Conservation (phyloP, 2,888 invertebrate genomes). For the Blastobasis lacticolella region DNA sequence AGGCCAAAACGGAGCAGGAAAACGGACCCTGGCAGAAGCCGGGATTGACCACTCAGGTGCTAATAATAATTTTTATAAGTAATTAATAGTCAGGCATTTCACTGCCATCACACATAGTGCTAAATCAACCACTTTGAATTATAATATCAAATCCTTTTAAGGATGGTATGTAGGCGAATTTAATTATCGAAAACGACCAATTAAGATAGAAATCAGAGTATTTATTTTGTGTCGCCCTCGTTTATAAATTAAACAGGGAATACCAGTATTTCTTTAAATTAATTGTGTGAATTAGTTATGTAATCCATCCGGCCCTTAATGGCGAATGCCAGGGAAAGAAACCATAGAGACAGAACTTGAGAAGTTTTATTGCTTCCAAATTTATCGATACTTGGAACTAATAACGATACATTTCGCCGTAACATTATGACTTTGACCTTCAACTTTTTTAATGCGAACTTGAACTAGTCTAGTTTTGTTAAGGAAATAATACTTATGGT, state of each 20-base stretch:
- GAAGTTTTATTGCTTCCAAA: slow-evolving; percentile 1
- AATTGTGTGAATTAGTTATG: neutral
- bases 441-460: slow-evolving; percentile 25
- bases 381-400: slow-evolving; percentile 6
- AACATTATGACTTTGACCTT: slow-evolving; percentile 31
- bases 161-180: neutral
- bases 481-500: slow-evolving; percentile 18
- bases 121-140: no score
- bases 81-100: no score
- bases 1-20: no score
- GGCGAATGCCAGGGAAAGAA: neutral
- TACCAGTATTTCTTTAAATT: neutral
- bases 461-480: slow-evolving; percentile 21
- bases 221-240: neutral
- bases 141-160: no score
- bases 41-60: no score
- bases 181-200: neutral
- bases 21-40: no score
- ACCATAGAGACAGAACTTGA: slow-evolving; percentile 2
- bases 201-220: neutral
- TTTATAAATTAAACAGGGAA: neutral
- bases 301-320: neutral
- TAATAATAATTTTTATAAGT: no score
- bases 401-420: slow-evolving; percentile 21
- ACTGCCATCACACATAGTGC: no score